Base-by-base conservation (phyloP, 2,113 vertebrate genomes). In the Sprattus sprattus region DNA sequence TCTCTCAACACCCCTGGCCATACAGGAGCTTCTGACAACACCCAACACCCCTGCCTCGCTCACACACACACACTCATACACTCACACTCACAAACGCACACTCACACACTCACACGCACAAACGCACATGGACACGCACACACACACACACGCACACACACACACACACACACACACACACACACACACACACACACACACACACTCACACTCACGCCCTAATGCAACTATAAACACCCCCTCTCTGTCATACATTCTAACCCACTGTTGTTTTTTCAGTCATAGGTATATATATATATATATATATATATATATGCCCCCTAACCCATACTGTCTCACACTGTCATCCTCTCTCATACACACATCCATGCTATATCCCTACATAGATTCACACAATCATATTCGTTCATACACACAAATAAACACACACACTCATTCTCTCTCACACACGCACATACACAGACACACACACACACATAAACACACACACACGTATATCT, bases 21-120 rank as follows among this genome's bases (percentile, higher is more conserved):
- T 60, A 54, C 57, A 22, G 22, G 57, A 1, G 57, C 20, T n/a
- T 4, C 57, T n/a, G 22, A 64, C 57, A 64, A 22, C 20, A 22
- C 57, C 57, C 22, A 64, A n/a, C 60, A n/a, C 64, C 64, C 64
- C 25, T 28, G 7, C 22, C 28, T 28, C n/a, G 32, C 64, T 32
- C 64, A 71, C 64, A 71, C 64, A 71, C 64, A 71, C 64, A 71
- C 64, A 32, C 64, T 9, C 64, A 71, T 22, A 71, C 64, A 28
- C 60, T 28, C 60, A 67, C 60, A 67, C 60, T 28, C 60, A 67
- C 64, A 67, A n/a, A 67, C n/a, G 28, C 64, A 71, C 64, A 71
- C n/a, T 47, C 47, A 49, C 47, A 57, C 52, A 57, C 52, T 15
- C 16, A 54, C 16, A 57, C 52, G 20, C 47, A 25, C 60, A 64